These are phyloP conservation scores for Nomada goodeniana DNA, from an alignment of 2,888 invertebrate genomes.

Conservation along the genomic window DNA sequence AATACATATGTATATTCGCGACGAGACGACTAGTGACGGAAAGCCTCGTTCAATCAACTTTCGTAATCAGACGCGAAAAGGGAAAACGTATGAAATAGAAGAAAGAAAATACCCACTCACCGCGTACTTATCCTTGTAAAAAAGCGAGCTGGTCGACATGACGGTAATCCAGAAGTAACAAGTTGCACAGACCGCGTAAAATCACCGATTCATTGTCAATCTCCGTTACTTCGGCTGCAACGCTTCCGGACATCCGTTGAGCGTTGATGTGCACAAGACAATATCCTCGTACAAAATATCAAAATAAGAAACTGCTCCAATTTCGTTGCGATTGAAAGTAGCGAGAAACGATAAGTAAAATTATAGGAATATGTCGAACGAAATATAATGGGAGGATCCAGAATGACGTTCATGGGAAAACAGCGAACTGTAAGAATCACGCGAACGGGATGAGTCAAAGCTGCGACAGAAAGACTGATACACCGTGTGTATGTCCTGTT, in stretches of 20 bases:
- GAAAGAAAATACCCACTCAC: conserved; percentile 71
- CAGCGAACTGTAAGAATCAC: conserved; percentile 4
- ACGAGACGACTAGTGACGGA: too few relatives aligned
- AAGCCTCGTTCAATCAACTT: too few relatives aligned
- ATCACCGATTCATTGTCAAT: conserved; percentile 51
- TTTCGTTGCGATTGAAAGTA: not conserved
- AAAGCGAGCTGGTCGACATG: conserved; percentile 83
- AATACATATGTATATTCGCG: not conserved
- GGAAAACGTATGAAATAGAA: not conserved
- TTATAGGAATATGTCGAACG: too few relatives aligned
- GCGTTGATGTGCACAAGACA: conserved; percentile 27
- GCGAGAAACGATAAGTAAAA: not conserved
- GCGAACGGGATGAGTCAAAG: conserved; percentile 71
- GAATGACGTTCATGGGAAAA: conserved; percentile 21
- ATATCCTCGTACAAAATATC: not conserved
- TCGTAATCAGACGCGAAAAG: not conserved
- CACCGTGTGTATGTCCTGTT: conserved; percentile 82
- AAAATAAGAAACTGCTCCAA: not conserved
- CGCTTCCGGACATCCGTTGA: conserved; percentile 50
- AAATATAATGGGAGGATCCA: not conserved
- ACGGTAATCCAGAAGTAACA: conserved; percentile 62
- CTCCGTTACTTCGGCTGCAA: conserved; percentile 31
- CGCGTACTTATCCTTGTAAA: conserved; percentile 82
- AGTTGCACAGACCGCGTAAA: conserved; percentile 45
- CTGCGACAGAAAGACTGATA: conserved; percentile 80